Conservation (phyloP, 2,113 vertebrate species). For the Podarcis cretensis region DNA sequence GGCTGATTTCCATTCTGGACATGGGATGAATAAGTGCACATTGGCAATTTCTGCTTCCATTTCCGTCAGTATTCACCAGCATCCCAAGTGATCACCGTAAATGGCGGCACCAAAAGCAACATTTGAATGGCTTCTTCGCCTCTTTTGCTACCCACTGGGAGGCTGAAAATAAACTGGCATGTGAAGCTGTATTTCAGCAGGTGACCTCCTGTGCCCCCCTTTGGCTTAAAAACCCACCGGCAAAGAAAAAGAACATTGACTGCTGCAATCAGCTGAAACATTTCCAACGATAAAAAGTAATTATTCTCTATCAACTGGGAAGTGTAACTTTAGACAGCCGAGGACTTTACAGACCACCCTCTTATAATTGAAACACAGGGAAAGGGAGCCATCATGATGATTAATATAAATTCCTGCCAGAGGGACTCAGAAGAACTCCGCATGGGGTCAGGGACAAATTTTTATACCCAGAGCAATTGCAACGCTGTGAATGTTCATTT, state of each 20-base stretch:
- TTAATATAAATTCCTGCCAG: slow-evolving; percentile 6
- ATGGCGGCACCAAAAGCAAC: neutral
- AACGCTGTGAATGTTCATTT: neutral
- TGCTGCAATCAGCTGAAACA: neutral
- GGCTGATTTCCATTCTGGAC: too few species aligned
- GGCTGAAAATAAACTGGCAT: neutral
- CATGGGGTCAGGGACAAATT: neutral
- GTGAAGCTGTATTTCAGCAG: neutral
- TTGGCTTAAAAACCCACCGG: neutral
- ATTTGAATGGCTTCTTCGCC: neutral
- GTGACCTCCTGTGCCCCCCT: neutral
- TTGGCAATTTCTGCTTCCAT: too few species aligned
- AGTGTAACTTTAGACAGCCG: neutral
- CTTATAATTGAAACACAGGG: slow-evolving; percentile 15
- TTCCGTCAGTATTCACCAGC: too few species aligned
- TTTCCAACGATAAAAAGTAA: slow-evolving; percentile 20
- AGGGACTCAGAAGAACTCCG: neutral
- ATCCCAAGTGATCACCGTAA: too few species aligned
- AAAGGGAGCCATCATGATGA: neutral
- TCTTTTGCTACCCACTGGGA: neutral
- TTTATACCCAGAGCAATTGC: neutral
- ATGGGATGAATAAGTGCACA: too few species aligned
- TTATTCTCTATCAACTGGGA: slow-evolving; percentile 16
- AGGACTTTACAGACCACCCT: neutral
- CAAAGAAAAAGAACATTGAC: neutral